These are phyloP conservation scores for Taeniopygia guttata DNA, from an alignment of 2,797 vertebrate species.

Conservation along the genomic window DNA sequence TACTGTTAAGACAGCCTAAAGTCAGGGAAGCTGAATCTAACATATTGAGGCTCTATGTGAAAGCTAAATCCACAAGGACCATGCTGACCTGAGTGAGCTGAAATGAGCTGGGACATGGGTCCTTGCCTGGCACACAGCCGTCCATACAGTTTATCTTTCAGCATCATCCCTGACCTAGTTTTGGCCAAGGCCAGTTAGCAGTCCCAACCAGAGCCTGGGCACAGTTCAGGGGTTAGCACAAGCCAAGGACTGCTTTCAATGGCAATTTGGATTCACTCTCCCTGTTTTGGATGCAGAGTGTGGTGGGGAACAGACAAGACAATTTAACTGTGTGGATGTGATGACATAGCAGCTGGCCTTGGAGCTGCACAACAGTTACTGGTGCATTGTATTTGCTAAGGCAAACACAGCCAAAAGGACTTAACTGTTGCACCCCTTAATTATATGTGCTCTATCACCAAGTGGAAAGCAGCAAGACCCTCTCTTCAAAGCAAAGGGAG, in stretches of 20 bases:
- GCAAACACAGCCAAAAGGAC: not conserved
- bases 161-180: accelerated
- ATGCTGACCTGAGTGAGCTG: not conserved
- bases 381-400: not conserved
- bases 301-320: not conserved
- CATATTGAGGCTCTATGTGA: not conserved
- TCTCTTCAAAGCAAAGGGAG: not conserved
- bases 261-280: not conserved
- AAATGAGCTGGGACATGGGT: not conserved
- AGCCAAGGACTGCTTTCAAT: not conserved
- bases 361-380: not conserved
- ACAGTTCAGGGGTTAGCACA: not conserved
- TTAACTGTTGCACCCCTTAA: not conserved
- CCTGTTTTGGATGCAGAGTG: not conserved
- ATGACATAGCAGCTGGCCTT: not conserved
- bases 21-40: not conserved
- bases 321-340: not conserved
- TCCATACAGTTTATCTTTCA: not conserved
- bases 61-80: not conserved
- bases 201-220: not conserved
- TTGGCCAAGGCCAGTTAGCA: not conserved
- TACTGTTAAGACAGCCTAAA: not conserved
- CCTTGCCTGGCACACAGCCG: not conserved
- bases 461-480: not conserved
- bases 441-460: not conserved